These are phyloP conservation scores for Linnaemya tessellans DNA, from an alignment of 2,888 invertebrate genomes.

Conservation along the genomic window DNA sequence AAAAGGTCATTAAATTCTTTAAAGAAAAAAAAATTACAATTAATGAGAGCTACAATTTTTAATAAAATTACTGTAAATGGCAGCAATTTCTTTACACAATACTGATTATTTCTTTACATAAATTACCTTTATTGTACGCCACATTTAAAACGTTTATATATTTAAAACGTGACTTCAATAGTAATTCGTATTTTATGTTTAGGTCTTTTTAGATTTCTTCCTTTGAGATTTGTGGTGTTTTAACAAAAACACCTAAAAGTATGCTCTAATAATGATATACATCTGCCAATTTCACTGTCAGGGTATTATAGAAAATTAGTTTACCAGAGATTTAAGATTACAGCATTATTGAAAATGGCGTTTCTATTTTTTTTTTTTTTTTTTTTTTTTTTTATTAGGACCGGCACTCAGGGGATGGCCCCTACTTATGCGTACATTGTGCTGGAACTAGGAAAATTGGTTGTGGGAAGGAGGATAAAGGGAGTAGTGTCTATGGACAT, in stretches of 20 bases:
- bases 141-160: constrained; percentile 37
- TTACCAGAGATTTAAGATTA: constrained; percentile 78
- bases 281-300: constrained; percentile 81
- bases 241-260: constrained; percentile 65
- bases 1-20: constrained; percentile 31
- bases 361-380: no score
- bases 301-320: constrained; percentile 82
- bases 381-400: no score
- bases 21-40: constrained; percentile 13
- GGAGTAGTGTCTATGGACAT: no score
- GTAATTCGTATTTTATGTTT: constrained; percentile 26
- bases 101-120: constrained; percentile 33
- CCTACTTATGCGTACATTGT: no score
- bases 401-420: no score
- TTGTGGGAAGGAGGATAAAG: no score
- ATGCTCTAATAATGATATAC: constrained; percentile 70
- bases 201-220: constrained; percentile 3
- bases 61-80: constrained; percentile 45
- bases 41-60: constrained; percentile 39
- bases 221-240: constrained; percentile 23
- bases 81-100: constrained; percentile 20
- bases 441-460: no score
- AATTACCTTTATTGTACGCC: constrained; percentile 39
- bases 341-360: constrained; percentile 74
- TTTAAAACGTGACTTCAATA: constrained; percentile 68